Conservation (phyloP, 2,797 vertebrate species). For the Echeneis naucrates region DNA sequence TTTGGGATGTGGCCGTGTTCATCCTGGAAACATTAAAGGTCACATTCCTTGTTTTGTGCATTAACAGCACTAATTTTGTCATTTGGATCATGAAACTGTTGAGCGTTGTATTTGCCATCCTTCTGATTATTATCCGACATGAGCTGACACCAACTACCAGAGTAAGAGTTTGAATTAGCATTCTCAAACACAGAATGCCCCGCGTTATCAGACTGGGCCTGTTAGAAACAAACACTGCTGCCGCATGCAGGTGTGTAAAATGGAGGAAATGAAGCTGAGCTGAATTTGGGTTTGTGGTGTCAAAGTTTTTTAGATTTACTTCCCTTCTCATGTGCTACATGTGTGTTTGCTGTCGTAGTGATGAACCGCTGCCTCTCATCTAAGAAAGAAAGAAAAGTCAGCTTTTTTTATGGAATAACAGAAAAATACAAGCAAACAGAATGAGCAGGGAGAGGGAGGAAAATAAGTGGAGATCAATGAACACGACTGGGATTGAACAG, state of each 20-base stretch:
- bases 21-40: too few species aligned
- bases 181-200: neutral
- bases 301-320: slow-evolving; percentile 4
- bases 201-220: neutral
- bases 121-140: neutral
- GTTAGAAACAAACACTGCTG: neutral
- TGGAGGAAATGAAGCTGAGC: neutral
- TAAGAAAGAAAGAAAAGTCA: neutral
- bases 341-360: neutral
- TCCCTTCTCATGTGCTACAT: too few species aligned
- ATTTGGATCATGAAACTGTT: neutral
- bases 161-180: neutral
- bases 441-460: neutral
- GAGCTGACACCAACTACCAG: neutral
- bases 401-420: neutral
- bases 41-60: too few species aligned
- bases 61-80: neutral
- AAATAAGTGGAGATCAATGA: neutral
- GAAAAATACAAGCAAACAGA: neutral
- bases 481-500: slow-evolving; percentile 2
- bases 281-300: neutral
- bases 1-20: too few species aligned
- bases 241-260: neutral
- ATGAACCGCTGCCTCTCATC: neutral
- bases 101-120: too few species aligned